A percentile compares a stretch with the other conserved stretches of the same genome.
These are phyloP conservation scores for Scaptomyza tumidula DNA, from an alignment of 2,888 invertebrate genomes.

Conservation along the genomic window DNA sequence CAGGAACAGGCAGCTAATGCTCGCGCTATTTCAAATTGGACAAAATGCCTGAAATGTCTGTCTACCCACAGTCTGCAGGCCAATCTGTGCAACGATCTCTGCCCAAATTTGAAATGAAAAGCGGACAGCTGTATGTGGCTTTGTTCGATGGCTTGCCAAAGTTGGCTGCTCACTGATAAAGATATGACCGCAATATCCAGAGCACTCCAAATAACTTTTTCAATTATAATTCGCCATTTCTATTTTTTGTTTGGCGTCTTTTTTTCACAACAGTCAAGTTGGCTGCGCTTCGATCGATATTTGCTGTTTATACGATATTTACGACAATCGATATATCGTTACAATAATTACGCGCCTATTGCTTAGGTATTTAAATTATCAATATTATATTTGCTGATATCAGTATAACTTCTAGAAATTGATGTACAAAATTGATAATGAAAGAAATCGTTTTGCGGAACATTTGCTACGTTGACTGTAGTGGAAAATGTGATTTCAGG, in stretches of 20 bases:
- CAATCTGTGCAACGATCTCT: conserved; percentile 42
- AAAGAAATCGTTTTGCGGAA: conserved; percentile 22
- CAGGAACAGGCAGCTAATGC: conserved; percentile 24
- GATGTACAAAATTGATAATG: too few species aligned
- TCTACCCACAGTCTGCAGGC: conserved; percentile 44
- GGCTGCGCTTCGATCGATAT: too few species aligned
- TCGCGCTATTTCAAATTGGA: conserved; percentile 66
- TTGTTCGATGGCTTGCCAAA: conserved; percentile 54
- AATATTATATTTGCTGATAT: conserved; percentile 67
- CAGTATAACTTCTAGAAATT: conserved; percentile 86
- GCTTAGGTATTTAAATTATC: neutral
- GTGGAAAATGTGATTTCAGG: conserved; percentile 36
- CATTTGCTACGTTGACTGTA: neutral
- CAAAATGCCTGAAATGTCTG: conserved; percentile 56
- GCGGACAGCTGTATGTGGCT: conserved; percentile 56
- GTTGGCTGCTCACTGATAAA: conserved; percentile 47
- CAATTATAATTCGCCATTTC: neutral
- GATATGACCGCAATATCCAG: conserved; percentile 45
- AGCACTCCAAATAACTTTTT: conserved; percentile 29
- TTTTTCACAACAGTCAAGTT: too few species aligned
- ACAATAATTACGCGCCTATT: neutral
- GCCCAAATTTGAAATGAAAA: conserved; percentile 70
- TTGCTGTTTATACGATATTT: neutral
- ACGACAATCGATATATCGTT: neutral
- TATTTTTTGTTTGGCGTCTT: too few species aligned